phyloP scores from a whole-genome alignment of 2,797 vertebrate species.

The Clarias fuscus region DNA sequence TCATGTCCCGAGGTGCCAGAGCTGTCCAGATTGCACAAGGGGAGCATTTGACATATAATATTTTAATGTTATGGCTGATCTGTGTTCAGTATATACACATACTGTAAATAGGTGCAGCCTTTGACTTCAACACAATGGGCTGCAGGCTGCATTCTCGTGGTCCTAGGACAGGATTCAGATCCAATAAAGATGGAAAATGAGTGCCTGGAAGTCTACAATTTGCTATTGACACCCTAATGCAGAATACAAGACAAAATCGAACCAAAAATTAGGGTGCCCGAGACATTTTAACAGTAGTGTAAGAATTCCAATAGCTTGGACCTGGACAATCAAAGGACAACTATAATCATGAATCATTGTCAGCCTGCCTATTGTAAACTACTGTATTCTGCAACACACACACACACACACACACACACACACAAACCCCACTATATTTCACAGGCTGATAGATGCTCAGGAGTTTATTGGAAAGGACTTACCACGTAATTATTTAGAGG shows the following conservation, averaged over 20 bases:
- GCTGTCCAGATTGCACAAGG: too few species aligned
- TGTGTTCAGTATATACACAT: background rate
- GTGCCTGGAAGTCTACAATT: background rate
- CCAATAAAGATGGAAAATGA: background rate
- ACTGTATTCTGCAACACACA: background rate
- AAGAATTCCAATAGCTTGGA: background rate
- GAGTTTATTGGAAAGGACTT: background rate
- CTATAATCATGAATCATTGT: background rate
- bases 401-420: too few species aligned
- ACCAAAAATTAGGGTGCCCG: background rate
- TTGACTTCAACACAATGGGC: background rate
- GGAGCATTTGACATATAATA: too few species aligned
- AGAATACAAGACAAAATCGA: background rate
- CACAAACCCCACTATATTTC: background rate
- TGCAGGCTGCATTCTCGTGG: background rate
- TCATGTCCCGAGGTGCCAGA: too few species aligned
- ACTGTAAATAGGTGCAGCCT: background rate
- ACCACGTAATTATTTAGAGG: conserved; percentile 17
- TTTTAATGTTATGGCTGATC: too few species aligned
- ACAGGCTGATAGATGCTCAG: background rate
- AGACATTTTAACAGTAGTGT: background rate
- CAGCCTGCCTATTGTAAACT: background rate
- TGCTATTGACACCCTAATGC: background rate
- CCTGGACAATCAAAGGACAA: background rate
- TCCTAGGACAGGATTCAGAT: background rate